Base-by-base conservation (phyloP, 1,140 invertebrate species). In the Sipha flava region DNA sequence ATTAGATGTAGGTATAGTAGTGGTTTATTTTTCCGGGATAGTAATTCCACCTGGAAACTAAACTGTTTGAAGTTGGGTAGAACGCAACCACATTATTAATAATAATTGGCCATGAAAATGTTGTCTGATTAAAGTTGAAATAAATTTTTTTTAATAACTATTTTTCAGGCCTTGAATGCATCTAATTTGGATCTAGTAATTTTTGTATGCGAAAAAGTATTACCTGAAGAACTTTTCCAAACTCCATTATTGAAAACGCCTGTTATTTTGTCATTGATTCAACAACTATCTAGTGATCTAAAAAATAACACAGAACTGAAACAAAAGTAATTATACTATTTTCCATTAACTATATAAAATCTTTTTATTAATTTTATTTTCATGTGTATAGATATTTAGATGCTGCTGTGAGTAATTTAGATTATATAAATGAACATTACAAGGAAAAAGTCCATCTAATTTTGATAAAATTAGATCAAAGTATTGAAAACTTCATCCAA, bases 231-330 rank as follows among this genome's bases (percentile, higher is more conserved):
- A 81, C 90, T 97, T 18, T 97, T 98, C 86, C 87, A 87, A 10
- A 86, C 83, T 9, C 89, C 90, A 1, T 93, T 90, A 16, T 86
- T 95, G 16, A 90, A 92, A 75, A 95, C 96, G 84, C 92, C 93
- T 82, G 94, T 97, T 49, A 87, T 98, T 70, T 87, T 98, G 34
- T 96, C 95, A 1, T 88, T 98, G 2, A 93, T 98, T 81, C 95
- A 97, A 85, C 96, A 98, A 85, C 89, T 98, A 3, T 93, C 94
- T 4, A 92, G 93, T 2, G 94, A 97, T 85, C 90, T 98, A 85
- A 88, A 88, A 34, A 88, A 91, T 75, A 90, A 95, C 83, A 94
- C 93, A n/a, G 93, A 94, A 82, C 87, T 95, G 5, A 97, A 97
- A 86, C 89, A 94, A 82, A 94, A 91, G 94, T 96, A 87, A 73